These are phyloP conservation scores for Helostoma temminkii DNA, from an alignment of 2,797 vertebrate species.

Conservation along the genomic window DNA sequence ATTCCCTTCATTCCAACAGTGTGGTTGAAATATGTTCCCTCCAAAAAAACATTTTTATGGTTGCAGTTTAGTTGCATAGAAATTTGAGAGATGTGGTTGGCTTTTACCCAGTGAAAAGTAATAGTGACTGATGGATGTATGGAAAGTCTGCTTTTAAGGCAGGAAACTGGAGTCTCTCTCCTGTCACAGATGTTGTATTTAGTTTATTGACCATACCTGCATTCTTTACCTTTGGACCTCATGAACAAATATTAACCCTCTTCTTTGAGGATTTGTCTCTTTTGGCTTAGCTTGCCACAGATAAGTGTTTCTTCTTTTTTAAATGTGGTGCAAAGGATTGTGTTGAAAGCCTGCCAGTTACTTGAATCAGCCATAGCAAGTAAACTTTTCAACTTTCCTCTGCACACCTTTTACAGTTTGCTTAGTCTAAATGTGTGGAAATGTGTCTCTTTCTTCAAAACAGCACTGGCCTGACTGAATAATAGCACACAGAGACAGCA, in stretches of 20 bases:
- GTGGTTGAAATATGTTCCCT: too few relatives aligned
- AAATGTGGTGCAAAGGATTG: neutral
- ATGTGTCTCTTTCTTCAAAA: neutral
- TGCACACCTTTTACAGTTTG: neutral
- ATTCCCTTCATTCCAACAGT: too few relatives aligned
- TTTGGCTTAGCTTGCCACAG: neutral
- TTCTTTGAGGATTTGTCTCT: neutral
- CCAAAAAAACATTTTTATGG: too few relatives aligned
- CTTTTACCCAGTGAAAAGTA: neutral
- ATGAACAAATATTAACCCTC: neutral
- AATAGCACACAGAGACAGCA: neutral
- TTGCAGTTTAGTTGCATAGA: too few relatives aligned
- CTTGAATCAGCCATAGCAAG: neutral
- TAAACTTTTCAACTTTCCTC: conserved; percentile 3
- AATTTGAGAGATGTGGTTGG: neutral
- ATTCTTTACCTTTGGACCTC: neutral
- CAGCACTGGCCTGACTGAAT: neutral
- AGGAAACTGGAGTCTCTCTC: neutral
- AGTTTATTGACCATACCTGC: neutral
- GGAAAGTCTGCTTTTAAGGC: neutral
- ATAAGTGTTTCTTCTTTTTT: neutral
- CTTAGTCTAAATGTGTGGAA: neutral
- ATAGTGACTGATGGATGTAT: neutral
- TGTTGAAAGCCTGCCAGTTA: neutral
- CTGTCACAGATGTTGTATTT: neutral